These are phyloP conservation scores for Lepus timidus DNA, from an alignment of 2,113 vertebrate species.

Conservation along the genomic window DNA sequence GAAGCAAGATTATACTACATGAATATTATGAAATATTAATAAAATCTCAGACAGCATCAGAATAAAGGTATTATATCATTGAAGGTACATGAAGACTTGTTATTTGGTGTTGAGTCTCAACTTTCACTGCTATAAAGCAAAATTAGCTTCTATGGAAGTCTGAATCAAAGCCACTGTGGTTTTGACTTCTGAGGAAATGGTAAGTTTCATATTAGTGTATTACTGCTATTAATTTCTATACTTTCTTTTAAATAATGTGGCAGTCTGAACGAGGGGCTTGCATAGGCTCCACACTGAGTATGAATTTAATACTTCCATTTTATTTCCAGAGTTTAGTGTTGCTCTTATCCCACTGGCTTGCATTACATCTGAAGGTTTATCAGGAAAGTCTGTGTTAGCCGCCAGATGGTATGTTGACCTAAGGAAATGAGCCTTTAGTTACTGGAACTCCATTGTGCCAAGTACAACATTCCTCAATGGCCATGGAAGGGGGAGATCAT, in stretches of 20 bases:
- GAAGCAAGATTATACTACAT: background rate
- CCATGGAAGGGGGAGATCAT: slow-evolving; percentile 82
- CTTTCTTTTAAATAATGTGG: background rate
- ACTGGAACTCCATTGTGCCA: slow-evolving; percentile 86
- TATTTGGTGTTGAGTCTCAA: slow-evolving; percentile 1
- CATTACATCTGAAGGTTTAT: slow-evolving; percentile 63
- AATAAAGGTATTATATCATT: background rate
- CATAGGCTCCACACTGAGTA: background rate
- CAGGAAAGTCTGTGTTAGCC: slow-evolving; percentile 44
- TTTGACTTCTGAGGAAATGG: background rate
- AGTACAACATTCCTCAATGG: slow-evolving; percentile 87
- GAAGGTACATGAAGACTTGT: background rate
- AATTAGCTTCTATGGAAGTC: slow-evolving; percentile 17
- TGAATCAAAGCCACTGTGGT: background rate
- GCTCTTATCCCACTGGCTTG: background rate
- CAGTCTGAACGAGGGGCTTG: background rate
- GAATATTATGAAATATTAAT: background rate
- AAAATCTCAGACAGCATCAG: no score
- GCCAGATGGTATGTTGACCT: slow-evolving; percentile 83
- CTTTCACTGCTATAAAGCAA: background rate
- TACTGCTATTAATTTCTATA: background rate
- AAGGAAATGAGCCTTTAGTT: slow-evolving; percentile 86
- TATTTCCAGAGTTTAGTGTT: background rate
- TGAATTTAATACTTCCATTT: slow-evolving; percentile 6
- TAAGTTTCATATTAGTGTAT: background rate